Evolutionary conservation across 1,140 invertebrate species (phyloP), one percentile per base, ranked within the genome.

Genomic region (Melitaea cinxia): DNA sequence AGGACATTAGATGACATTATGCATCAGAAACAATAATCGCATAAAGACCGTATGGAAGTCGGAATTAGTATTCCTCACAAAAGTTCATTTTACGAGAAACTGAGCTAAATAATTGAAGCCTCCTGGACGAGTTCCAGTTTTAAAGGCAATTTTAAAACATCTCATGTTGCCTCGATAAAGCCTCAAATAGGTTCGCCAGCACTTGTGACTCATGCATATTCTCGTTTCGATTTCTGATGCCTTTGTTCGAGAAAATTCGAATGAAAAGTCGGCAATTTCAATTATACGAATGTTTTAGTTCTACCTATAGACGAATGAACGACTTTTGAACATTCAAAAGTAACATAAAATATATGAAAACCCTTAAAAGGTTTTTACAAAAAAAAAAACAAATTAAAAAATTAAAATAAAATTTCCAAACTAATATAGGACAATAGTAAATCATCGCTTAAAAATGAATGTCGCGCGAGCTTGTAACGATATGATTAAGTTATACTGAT

Each of bases 101-200:
- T 56, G 55, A 70, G 45, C 58, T 70, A 62, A 70, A 70, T 70
- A 66, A 70, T 70, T 70, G 63, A 70, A 57, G 68, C 53, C 58
- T 58, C 37, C 68, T 47, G 47, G 58, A 35, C 47, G 26, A 47
- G 63, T 53, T 58, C 54, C 58, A 66, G 53, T 66, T 70, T 66
- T 62, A 21, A 14, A 53, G 47, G 63, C 47, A 66, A 70, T 70
- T 70, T 70, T 66, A 66, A 66, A 70, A 66, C 65, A 15, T 65
- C 33, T 49, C 49, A 65, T 52, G 45, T 59, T 42, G 55, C 35
- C 26, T 14, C 50, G 23, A 54, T 54, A 54, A 62, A 45, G 24
- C 35, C 12, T 28, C 23, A 33, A 54, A 6, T 42, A 5, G 15
- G 12, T 15, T 37, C 12, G n/a, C 12, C 35, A 24, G 39, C 61